A percentile compares a stretch with the other conserved stretches of the same genome.
These are phyloP conservation scores for Epicampocera succincta DNA, from an alignment of 2,888 invertebrate genomes.

Conservation along the genomic window DNA sequence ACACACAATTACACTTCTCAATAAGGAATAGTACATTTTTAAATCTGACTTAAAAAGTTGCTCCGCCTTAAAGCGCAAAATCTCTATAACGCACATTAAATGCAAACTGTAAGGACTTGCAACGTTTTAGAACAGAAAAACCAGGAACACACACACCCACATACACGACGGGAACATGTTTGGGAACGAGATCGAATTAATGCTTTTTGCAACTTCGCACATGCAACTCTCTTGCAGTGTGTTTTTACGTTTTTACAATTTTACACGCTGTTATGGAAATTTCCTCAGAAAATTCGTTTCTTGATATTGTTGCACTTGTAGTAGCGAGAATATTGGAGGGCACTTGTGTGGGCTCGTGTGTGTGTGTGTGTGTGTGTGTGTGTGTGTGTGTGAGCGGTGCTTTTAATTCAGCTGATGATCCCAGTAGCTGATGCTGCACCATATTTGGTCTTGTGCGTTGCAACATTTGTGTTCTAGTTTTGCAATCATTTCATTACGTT, in stretches of 20 bases:
- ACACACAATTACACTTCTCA: too few species aligned
- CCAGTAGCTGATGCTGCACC: constrained; percentile 63
- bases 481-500: constrained; percentile 47
- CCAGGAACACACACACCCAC: neutral
- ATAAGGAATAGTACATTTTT: neutral
- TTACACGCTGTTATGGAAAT: constrained; percentile 67
- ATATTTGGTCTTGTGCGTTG: constrained; percentile 68
- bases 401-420: constrained; percentile 59
- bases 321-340: too few species aligned
- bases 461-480: constrained; percentile 66
- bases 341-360: neutral
- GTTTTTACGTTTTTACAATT: constrained; percentile 34
- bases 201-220: constrained; percentile 16
- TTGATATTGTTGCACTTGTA: constrained; percentile 1
- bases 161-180: constrained; percentile 15
- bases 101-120: constrained; percentile 58
- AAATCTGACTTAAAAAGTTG: constrained; percentile 8
- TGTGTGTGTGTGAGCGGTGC: neutral
- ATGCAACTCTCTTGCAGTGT: neutral
- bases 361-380: neutral
- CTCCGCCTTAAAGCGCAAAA: neutral
- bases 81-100: constrained; percentile 28
- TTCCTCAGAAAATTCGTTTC: constrained; percentile 4
- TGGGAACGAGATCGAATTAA: constrained; percentile 46
- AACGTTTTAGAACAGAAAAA: constrained; percentile 46